Evolutionary conservation across 2,888 invertebrate species (phyloP).

Genomic region (Cerceris ruficornis): DNA sequence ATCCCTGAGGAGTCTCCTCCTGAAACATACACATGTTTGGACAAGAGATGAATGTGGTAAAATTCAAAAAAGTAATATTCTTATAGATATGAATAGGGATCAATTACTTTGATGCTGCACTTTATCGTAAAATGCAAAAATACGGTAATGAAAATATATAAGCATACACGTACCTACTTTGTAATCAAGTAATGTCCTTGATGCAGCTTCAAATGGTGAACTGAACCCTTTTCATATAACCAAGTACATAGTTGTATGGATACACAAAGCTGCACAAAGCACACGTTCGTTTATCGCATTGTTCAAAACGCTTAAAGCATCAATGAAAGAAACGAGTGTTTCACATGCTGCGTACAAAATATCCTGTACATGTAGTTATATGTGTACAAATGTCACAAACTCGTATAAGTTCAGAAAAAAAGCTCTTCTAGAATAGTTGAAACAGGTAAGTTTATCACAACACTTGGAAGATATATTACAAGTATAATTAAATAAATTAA

Average conservation of each 20-base stretch:
- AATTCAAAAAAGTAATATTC: not conserved
- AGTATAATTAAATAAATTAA: slow-evolving; percentile 19
- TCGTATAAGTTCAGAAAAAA: slow-evolving; percentile 12
- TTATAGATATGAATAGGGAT: slow-evolving; percentile 78
- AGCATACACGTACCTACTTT: slow-evolving; percentile 80
- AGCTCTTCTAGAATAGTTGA: slow-evolving; percentile 24
- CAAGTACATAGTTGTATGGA: slow-evolving; percentile 55
- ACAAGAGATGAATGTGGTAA: slow-evolving; percentile 14
- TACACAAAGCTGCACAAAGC: slow-evolving; percentile 65
- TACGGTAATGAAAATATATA: slow-evolving; percentile 72
- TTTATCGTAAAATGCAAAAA: slow-evolving; percentile 60
- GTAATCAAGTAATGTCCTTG: slow-evolving; percentile 78
- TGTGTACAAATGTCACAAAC: slow-evolving; percentile 26
- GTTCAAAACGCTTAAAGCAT: slow-evolving; percentile 55
- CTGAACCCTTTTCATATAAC: slow-evolving; percentile 81
- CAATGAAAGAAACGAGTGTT: slow-evolving; percentile 53
- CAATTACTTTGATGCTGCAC: slow-evolving; percentile 80
- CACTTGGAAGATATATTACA: not conserved
- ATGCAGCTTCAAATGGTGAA: slow-evolving; percentile 81
- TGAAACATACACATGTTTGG: slow-evolving; percentile 85
- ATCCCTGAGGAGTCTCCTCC: slow-evolving; percentile 99
- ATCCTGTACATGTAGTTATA: slow-evolving; percentile 27
- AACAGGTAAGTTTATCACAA: slow-evolving; percentile 26
- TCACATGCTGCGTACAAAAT: slow-evolving; percentile 65
- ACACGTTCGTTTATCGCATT: slow-evolving; percentile 54